Percentiles rank a stretch among this genome's conserved stretches.
Evolutionary conservation across 1,140 invertebrate genomes (phyloP).

Genomic region (Drosophila bifasciata): DNA sequence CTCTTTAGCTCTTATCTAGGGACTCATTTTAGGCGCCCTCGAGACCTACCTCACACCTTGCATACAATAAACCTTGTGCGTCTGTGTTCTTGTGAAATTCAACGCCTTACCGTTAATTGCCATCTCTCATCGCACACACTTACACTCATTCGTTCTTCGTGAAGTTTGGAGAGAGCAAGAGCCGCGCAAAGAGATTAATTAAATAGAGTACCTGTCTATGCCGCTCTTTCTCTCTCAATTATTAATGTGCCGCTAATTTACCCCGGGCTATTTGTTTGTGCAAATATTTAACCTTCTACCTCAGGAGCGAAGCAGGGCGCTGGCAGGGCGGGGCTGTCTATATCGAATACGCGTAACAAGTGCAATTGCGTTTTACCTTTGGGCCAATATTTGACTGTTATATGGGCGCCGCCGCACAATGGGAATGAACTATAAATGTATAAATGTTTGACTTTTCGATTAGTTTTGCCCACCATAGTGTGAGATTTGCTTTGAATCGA

Average conservation of each 20-base stretch:
- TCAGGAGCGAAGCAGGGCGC: neutral
- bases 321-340: conserved; percentile 5
- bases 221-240: conserved; percentile 47
- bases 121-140: conserved; percentile 2
- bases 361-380: conserved; percentile 75
- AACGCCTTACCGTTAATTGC: conserved; percentile 55
- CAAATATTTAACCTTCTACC: conserved; percentile 42
- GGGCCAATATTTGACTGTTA: conserved; percentile 37
- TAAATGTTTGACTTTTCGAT: conserved; percentile 35
- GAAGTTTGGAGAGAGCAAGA: neutral
- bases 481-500: conserved; percentile 12
- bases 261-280: conserved; percentile 50
- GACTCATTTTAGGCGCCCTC: too few species aligned
- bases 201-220: conserved; percentile 62
- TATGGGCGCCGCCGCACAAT: conserved; percentile 8
- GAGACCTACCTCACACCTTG: neutral
- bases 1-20: too few species aligned
- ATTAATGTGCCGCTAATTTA: conserved; percentile 65
- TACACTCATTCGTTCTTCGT: neutral
- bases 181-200: conserved; percentile 48
- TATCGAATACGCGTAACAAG: conserved; percentile 34
- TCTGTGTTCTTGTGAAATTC: conserved; percentile 73
- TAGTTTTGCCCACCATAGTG: conserved; percentile 31
- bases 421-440: conserved; percentile 24
- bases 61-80: too few species aligned